A percentile compares a stretch with the other conserved stretches of the same genome.
phyloP scores from a whole-genome alignment of 2,113 vertebrate species.

The Lagopus leucura region DNA sequence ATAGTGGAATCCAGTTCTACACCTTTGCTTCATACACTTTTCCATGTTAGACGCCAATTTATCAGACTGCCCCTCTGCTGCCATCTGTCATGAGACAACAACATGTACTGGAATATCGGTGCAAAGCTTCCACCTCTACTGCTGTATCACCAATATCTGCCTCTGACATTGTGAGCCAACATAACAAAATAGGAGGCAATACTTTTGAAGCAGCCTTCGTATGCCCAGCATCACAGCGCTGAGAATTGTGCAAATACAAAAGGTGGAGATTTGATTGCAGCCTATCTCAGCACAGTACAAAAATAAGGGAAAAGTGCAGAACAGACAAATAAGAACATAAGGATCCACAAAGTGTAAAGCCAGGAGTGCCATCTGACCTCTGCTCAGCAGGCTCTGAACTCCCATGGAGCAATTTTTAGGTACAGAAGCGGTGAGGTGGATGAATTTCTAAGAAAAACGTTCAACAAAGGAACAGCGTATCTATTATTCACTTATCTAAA shows the following conservation, averaged over 20 bases:
- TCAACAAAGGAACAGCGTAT: background rate
- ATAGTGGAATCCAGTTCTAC: background rate
- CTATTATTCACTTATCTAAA: background rate
- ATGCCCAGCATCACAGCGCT: accelerated
- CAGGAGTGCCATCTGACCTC: background rate
- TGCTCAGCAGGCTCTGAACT: background rate
- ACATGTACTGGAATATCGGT: background rate
- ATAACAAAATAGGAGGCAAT: background rate
- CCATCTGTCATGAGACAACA: background rate
- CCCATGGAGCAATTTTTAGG: background rate
- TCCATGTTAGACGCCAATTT: background rate
- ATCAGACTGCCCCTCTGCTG: background rate
- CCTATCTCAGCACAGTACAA: background rate
- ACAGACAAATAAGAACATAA: background rate
- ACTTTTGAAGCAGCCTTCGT: background rate
- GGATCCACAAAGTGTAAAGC: background rate
- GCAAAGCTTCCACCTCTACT: background rate
- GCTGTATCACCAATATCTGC: background rate
- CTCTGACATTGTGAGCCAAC: background rate
- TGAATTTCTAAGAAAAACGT: background rate
- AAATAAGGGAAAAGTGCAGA: background rate
- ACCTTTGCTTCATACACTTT: background rate
- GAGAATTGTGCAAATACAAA: background rate
- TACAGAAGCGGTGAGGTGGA: background rate
- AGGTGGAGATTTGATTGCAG: background rate